Base-by-base conservation (phyloP, 2,797 vertebrate genomes). In the Macroramphosus scolopax region DNA sequence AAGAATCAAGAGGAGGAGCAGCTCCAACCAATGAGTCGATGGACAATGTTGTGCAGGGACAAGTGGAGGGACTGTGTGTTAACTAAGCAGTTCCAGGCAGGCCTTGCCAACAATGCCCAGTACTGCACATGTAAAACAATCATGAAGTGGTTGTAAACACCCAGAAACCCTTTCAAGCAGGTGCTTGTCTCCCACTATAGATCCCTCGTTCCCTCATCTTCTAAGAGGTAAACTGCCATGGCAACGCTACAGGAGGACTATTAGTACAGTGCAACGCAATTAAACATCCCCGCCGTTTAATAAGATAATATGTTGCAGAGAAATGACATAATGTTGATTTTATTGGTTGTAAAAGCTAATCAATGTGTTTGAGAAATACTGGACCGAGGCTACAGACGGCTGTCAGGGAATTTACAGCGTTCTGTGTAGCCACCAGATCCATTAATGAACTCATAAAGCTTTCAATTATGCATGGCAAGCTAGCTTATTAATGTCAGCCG, bases 381-480 rank as follows among this genome's bases (percentile, higher is more conserved):
- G n/a, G n/a, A n/a, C n/a, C n/a, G 3, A 47, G 9, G 41, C 22
- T 24, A n/a, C n/a, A 35, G 29, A 40, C 24, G 38, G 35, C 46
- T 29, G 15, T 31, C 17, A 17, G n/a, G n/a, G n/a, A n/a, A n/a
- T 52, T 56, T 56, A 24, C 17, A 51, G 17, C 33, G 25, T 49
- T 59, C 14, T 62, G 52, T 52, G 17, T 64, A 63, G 34, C 35
- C 59, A 41, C 45, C n/a, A 33, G 47, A 36, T 58, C 47, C 53
- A 76, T 78, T 66, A 57, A 76, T 78, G 37, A 71, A 75, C 73
- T 68, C 55, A 74, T 63, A 76, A 65, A 50, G 46, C 66, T 70
- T 69, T 84, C 49, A 83, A 78, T 77, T 81, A 83, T 77, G 54
- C 52, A 75, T 57, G 25, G 17, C n/a, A 59, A 77, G 58, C 49